Evolutionary conservation across 2,888 invertebrate genomes (phyloP), one percentile per base, ranked within the genome.

Genomic region (Agelastica alni): DNA sequence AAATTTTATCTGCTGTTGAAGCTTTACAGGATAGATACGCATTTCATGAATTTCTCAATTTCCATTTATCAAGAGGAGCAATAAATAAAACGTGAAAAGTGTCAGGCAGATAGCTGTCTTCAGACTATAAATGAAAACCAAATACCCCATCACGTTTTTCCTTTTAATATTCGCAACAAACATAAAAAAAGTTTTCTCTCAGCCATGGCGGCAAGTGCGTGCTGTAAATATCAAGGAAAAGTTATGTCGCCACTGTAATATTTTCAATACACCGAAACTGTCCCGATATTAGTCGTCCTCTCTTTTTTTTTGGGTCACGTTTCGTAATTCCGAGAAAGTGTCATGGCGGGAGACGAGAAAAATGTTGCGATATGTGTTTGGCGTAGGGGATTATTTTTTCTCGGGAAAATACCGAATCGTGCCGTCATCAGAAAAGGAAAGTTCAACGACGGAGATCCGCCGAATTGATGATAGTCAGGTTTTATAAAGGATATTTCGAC

Each of bases 221-320:
- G 49, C 49, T 49, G 41, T 41, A 49, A 49, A 49, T 49, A 49
- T 49, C 49, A 49, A 49, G 49, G 49, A 32, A 49, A 49, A 49
- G 49, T 49, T 49, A 49, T 49, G 49, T 49, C 49, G 31, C 49
- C 53, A 53, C 46, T 32, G 53, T 53, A 47, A 46, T 53, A 53
- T 36, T 41, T 47, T 28, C 47, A 53, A 53, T 47, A 32, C 46
- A 47, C 41, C 42, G 36, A 17, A 47, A 36, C 46, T 47, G 47
- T 28, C 53, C 42, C 45, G 31, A 53, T 47, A 53, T 53, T 34
- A 47, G 47, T 46, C 41, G 39, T 46, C 46, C 20, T 51, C n/a
- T n/a, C n/a, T 52, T 34, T 52, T 39, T 52, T 53, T 31, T 52
- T 34, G 34, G 53, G 53, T 47, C 53, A 53, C 42, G 47, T 53